Evolutionary conservation across 2,113 vertebrate genomes (phyloP).

Genomic region (Ceratotherium simum): DNA sequence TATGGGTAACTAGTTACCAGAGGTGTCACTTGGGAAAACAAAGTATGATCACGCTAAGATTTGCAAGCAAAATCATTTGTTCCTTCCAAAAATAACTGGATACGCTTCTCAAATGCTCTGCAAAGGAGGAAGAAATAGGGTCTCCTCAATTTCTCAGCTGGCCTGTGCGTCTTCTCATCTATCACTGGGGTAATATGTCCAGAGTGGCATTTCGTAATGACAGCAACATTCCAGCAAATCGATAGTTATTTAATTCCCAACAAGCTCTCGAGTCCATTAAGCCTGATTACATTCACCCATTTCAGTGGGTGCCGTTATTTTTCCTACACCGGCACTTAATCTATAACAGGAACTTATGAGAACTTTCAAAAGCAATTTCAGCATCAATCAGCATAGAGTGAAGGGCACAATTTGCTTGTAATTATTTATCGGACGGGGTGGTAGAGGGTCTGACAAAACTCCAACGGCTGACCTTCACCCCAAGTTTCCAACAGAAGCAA

Average conservation of each 20-base stretch:
- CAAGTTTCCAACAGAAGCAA: conserved; percentile 75
- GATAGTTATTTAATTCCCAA: conserved; percentile 98
- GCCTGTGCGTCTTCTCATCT: conserved; percentile 88
- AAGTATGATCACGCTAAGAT: not conserved
- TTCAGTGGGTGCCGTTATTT: conserved; percentile 95
- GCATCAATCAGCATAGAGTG: conserved; percentile 93
- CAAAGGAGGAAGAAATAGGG: conserved; percentile 75
- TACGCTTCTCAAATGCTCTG: not conserved
- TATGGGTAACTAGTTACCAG: not conserved
- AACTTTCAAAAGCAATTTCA: conserved; percentile 96
- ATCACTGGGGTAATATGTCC: conserved; percentile 90
- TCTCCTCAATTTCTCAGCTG: conserved; percentile 86
- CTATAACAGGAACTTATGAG: conserved; percentile 96
- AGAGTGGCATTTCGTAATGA: conserved; percentile 96
- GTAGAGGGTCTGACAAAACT: conserved; percentile 85
- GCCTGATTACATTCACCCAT: conserved; percentile 97
- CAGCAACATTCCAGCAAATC: conserved; percentile 96
- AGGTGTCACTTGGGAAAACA: not conserved
- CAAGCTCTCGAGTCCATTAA: conserved; percentile 96
- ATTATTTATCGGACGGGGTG: conserved; percentile 92
- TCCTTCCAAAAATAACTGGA: not conserved
- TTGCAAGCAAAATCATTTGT: conserved; percentile 42
- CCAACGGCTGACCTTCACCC: conserved; percentile 84
- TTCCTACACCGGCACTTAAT: conserved; percentile 94
- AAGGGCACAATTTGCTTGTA: conserved; percentile 91